These are phyloP conservation scores for Euclidia mi DNA, from an alignment of 2,888 invertebrate genomes.

Conservation along the genomic window DNA sequence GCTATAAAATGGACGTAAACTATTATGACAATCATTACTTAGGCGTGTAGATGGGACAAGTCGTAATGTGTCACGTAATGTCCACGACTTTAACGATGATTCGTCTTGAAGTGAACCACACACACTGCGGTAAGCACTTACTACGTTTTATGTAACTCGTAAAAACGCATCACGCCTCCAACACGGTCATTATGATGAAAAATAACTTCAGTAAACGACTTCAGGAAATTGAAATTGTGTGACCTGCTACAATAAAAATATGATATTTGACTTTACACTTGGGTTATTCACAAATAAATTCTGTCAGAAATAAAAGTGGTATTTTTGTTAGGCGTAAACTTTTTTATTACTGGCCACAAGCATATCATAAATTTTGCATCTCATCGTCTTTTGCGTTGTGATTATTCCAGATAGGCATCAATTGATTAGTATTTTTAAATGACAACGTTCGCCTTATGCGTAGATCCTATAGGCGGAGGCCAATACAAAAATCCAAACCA, in stretches of 20 bases:
- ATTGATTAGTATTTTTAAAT: too few relatives aligned
- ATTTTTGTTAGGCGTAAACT: slow-evolving; percentile 14
- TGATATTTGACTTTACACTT: slow-evolving; percentile 15
- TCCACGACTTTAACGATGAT: slow-evolving; percentile 23
- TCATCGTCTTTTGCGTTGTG: too few relatives aligned
- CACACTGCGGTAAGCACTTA: slow-evolving; percentile 9
- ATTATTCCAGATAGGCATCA: too few relatives aligned
- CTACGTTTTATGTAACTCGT: slow-evolving; percentile 24
- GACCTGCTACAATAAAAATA: slow-evolving; percentile 37
- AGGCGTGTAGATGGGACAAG: slow-evolving; percentile 13
- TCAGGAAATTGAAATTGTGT: slow-evolving; percentile 47
- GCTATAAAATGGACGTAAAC: slow-evolving; percentile 10
- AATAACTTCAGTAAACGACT: slow-evolving; percentile 44
- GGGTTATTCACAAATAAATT: slow-evolving; percentile 13
- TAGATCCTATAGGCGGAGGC: too few relatives aligned
- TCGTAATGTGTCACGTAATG: slow-evolving; percentile 28
- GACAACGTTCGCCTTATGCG: too few relatives aligned
- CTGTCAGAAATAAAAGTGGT: slow-evolving; percentile 9
- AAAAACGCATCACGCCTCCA: slow-evolving; percentile 46
- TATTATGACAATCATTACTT: slow-evolving; percentile 21
- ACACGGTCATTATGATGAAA: slow-evolving; percentile 35
- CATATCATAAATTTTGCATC: not conserved
- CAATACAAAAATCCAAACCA: too few relatives aligned
- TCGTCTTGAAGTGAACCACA: slow-evolving; percentile 24
- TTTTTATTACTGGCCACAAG: slow-evolving; percentile 2